phyloP scores from a whole-genome alignment of 2,888 invertebrate species.

The Auanema freiburgensis region DNA sequence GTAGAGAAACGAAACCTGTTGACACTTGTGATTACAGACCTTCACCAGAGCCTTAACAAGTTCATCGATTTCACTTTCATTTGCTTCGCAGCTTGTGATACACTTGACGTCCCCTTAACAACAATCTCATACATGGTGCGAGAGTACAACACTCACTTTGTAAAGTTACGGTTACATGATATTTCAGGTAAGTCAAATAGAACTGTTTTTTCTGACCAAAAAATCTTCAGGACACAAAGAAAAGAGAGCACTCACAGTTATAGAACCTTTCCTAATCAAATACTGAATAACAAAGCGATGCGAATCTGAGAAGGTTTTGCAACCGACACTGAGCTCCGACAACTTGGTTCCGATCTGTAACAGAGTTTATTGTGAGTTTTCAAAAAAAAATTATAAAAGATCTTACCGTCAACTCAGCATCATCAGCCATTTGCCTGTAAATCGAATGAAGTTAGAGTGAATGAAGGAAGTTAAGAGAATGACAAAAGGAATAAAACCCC shows the following conservation, averaged over 20 bases:
- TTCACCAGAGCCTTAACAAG: no score
- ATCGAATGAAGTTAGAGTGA: no score
- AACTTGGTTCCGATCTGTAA: not conserved
- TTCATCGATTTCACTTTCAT: no score
- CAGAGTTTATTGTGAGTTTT: no score
- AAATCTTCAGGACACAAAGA: not conserved
- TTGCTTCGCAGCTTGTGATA: no score
- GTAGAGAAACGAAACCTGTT: no score
- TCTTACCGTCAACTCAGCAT: not conserved
- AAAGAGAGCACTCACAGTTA: not conserved
- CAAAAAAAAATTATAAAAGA: not conserved
- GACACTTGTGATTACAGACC: no score
- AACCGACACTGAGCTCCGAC: not conserved
- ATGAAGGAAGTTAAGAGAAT: no score
- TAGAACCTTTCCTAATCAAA: not conserved
- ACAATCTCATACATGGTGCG: not conserved
- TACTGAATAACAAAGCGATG: constrained; percentile 8
- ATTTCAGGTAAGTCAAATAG: not conserved
- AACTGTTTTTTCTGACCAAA: constrained; percentile 5
- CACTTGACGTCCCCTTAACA: not conserved
- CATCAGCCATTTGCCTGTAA: no score
- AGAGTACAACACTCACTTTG: not conserved
- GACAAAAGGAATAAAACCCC: not conserved
- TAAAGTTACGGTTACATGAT: not conserved
- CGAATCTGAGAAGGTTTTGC: not conserved